Conservation (phyloP, 1,140 invertebrate genomes). For the Bombyx mandarina region DNA sequence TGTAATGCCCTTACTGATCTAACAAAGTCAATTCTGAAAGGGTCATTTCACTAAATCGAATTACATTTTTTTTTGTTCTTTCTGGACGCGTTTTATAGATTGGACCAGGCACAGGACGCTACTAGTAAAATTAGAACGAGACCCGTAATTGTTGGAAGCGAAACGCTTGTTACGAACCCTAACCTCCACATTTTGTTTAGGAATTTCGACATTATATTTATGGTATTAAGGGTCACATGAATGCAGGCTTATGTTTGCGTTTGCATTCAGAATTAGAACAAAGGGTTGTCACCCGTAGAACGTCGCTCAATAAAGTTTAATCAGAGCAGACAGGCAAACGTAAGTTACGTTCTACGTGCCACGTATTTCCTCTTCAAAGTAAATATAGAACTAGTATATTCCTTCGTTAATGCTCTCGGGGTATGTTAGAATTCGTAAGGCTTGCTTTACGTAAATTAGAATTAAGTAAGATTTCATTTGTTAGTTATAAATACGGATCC, state of each 20-base stretch:
- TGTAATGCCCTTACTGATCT: neutral
- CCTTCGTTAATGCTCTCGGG: too few species aligned
- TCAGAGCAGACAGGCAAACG: slow-evolving; percentile 26
- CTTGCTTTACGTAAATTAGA: too few species aligned
- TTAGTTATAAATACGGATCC: too few species aligned
- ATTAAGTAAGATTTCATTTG: too few species aligned
- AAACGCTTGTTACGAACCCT: slow-evolving; percentile 12
- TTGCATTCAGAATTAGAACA: slow-evolving; percentile 32
- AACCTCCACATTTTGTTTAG: neutral
- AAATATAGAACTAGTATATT: too few species aligned
- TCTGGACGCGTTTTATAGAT: slow-evolving; percentile 22
- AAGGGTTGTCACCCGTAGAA: slow-evolving; percentile 34
- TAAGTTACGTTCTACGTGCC: slow-evolving; percentile 17
- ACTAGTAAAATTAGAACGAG: slow-evolving; percentile 38
- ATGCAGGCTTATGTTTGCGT: slow-evolving; percentile 12
- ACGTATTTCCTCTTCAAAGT: neutral
- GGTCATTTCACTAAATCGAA: slow-evolving; percentile 24
- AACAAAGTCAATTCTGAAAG: slow-evolving; percentile 3
- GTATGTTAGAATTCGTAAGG: too few species aligned
- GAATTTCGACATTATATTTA: slow-evolving; percentile 8
- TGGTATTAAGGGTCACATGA: slow-evolving; percentile 5
- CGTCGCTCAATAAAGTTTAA: slow-evolving; percentile 39
- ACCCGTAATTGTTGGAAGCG: slow-evolving; percentile 32
- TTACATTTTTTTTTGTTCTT: slow-evolving; percentile 15
- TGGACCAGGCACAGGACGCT: slow-evolving; percentile 13